A percentile compares a stretch with the other conserved stretches of the same genome.
Conservation (phyloP, 2,888 invertebrate genomes). For the Phyllotreta striolata region DNA sequence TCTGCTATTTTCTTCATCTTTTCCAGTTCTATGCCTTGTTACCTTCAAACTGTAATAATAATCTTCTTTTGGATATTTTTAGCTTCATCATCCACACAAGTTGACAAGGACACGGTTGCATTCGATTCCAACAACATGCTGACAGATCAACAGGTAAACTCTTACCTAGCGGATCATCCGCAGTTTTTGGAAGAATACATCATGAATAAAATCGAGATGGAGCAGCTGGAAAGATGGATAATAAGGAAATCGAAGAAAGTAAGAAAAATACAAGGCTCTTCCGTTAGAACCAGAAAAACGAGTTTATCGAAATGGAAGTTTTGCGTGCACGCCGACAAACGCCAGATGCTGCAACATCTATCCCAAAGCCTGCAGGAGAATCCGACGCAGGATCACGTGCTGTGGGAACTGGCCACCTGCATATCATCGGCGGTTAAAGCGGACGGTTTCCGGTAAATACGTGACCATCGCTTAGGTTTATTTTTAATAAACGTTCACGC, state of each 20-base stretch:
- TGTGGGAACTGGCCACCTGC: slow-evolving; percentile 73
- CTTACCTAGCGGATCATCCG: slow-evolving; percentile 68
- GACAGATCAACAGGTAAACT: slow-evolving; percentile 61
- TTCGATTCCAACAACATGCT: too few species aligned
- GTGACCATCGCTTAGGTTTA: not conserved
- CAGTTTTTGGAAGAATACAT: slow-evolving; percentile 73
- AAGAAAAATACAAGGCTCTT: slow-evolving; percentile 58
- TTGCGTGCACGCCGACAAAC: slow-evolving; percentile 71
- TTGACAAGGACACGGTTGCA: too few species aligned
- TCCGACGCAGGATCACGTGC: slow-evolving; percentile 69
- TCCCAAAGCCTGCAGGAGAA: slow-evolving; percentile 69
- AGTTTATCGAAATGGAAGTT: slow-evolving; percentile 67
- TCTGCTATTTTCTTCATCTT: too few species aligned
- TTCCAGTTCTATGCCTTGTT: too few species aligned
- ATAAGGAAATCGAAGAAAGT: slow-evolving; percentile 65
- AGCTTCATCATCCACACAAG: too few species aligned
- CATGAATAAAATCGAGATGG: slow-evolving; percentile 68
- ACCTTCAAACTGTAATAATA: too few species aligned
- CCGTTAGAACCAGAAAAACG: slow-evolving; percentile 61
- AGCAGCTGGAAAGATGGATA: slow-evolving; percentile 73
- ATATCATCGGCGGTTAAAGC: slow-evolving; percentile 72
- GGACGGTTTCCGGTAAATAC: slow-evolving; percentile 65
- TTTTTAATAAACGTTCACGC: slow-evolving; percentile 4
- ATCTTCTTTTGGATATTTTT: too few species aligned
- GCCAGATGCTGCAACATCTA: slow-evolving; percentile 70